Evolutionary conservation across 2,888 invertebrate species (phyloP), one percentile per base, ranked within the genome.

Genomic region (Lithophane leautieri): DNA sequence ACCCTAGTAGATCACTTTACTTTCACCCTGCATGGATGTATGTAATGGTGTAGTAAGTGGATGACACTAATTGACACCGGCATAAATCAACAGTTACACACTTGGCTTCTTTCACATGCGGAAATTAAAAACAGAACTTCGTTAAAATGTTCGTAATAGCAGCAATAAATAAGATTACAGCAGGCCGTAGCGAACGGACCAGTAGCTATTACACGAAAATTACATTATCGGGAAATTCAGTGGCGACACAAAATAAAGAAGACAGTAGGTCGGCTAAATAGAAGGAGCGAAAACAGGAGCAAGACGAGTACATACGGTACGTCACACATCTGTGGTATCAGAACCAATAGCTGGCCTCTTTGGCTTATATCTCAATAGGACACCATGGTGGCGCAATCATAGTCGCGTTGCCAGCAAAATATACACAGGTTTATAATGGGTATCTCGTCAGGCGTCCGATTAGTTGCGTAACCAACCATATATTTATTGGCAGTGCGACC

Each of bases 141-240:
- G 68, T 82, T 82, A 76, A 78, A 82, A 65, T 77, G 69, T 47
- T 68, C 79, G 52, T 82, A 79, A 75, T 58, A 82, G 44, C 16
- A 52, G 77, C 47, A 58, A 69, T 82, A 82, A 79, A 79, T 79
- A 63, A 68, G 63, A 77, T 79, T 82, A 82, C 28, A 54, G 61
- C 42, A 22, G 52, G 40, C 22, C 11, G 62, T 4, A 63, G 68
- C 22, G 58, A 42, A 58, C 28, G 34, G 40, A n/a, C 44, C n/a
- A 50, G 73, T 63, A 47, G 22, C n/a, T 68, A 7, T 28, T 68
- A 68, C 77, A 65, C 19, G 63, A 68, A 58, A 79, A 79, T 79
- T 76, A 82, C 68, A 79, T 69, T 82, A 79, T 82, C 68, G 63
- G 77, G 28, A 63, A 79, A 65, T 65, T 82, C 28, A 34, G 63